A percentile compares a stretch with the other conserved stretches of the same genome.
These are phyloP conservation scores for Drosophila tanythrix DNA, from an alignment of 2,888 invertebrate genomes.

Conservation along the genomic window DNA sequence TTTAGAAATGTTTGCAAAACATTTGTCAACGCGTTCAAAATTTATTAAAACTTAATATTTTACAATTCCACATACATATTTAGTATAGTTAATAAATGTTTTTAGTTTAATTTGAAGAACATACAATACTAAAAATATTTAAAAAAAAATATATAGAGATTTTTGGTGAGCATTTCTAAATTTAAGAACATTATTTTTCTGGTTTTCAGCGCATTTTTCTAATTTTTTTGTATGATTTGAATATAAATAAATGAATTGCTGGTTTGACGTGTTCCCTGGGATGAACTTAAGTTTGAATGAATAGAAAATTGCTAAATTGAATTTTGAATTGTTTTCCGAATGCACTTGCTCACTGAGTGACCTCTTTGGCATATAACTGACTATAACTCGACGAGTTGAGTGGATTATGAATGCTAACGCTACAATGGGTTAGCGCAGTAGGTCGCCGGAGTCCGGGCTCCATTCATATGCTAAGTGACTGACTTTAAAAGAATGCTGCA, in stretches of 20 bases:
- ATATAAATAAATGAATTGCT: too few relatives aligned
- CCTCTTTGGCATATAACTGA: slow-evolving; percentile 34
- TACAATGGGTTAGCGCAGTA: slow-evolving; percentile 1
- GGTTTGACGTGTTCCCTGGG: background rate
- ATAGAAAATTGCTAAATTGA: background rate
- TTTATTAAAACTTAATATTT: background rate
- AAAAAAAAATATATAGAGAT: background rate
- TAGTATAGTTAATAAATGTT: background rate
- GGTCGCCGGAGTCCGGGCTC: slow-evolving; percentile 9
- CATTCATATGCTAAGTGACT: slow-evolving; percentile 24
- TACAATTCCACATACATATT: background rate
- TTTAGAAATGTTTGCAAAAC: background rate
- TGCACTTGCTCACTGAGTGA: slow-evolving; percentile 15
- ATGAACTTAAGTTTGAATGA: background rate
- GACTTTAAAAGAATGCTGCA: slow-evolving; percentile 9
- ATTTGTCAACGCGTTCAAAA: background rate
- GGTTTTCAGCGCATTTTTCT: too few relatives aligned
- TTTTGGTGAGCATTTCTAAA: background rate
- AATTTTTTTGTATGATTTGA: too few relatives aligned
- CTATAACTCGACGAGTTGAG: background rate
- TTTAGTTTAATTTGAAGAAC: background rate
- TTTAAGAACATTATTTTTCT: too few relatives aligned
- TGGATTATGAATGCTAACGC: slow-evolving; percentile 5
- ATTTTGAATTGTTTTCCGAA: background rate
- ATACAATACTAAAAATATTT: background rate